Evolutionary conservation across 2,797 vertebrate species (phyloP).

Genomic region (Myripristis murdjan): DNA sequence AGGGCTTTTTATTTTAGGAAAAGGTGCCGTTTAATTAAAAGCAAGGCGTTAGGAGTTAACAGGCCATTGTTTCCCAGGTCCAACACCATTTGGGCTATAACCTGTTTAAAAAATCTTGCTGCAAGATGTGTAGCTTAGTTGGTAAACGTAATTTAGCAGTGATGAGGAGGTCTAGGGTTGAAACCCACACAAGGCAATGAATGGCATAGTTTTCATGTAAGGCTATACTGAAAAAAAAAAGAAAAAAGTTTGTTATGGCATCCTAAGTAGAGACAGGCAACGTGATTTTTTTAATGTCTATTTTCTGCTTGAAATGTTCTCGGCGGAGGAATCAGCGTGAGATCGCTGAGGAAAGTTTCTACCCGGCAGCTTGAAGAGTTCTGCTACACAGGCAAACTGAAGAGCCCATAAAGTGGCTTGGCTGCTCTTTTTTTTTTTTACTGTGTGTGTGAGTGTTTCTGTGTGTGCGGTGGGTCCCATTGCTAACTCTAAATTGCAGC

Average conservation of each 20-base stretch:
- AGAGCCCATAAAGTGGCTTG: neutral
- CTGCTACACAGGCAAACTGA: neutral
- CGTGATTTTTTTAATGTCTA: neutral
- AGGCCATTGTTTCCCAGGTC: neutral
- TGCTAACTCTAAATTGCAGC: conserved; percentile 88
- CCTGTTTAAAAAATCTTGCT: neutral
- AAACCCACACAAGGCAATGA: neutral
- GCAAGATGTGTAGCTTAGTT: too few species aligned
- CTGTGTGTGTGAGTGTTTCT: conserved; percentile 26
- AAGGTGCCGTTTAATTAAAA: conserved; percentile 10
- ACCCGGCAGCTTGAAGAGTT: neutral
- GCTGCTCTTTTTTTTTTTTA: conserved; percentile 5
- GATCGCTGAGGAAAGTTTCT: neutral
- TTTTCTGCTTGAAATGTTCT: neutral
- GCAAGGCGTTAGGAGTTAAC: neutral
- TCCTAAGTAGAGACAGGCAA: neutral
- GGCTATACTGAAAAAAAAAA: too few species aligned
- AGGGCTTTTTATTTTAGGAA: neutral
- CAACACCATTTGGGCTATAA: neutral
- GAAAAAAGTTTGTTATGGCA: neutral
- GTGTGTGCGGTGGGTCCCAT: conserved; percentile 65
- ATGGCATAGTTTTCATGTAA: neutral
- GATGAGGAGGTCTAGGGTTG: conserved; percentile 6
- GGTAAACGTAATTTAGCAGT: conserved; percentile 5
- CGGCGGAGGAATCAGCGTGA: neutral